Evolutionary conservation across 2,113 vertebrate species (phyloP).

Genomic region (Mesembrinibis cayennensis): DNA sequence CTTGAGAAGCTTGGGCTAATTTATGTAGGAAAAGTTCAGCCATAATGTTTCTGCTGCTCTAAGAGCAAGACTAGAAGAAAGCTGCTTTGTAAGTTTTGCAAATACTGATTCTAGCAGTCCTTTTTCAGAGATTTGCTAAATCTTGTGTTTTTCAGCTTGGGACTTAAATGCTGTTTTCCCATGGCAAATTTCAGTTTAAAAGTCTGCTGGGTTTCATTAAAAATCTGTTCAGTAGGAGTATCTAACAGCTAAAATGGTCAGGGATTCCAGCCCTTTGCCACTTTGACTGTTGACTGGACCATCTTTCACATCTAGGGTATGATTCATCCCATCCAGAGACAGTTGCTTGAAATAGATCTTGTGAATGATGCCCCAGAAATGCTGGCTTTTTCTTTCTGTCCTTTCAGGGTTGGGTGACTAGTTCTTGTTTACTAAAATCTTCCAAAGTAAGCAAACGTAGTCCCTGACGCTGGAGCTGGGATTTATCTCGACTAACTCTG

Average conservation of each 20-base stretch:
- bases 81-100: background rate
- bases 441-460: conserved; percentile 1
- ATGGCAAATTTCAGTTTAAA: background rate
- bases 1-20: background rate
- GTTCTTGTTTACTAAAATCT: background rate
- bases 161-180: background rate
- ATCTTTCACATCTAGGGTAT: background rate
- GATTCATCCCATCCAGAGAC: background rate
- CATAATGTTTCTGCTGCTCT: background rate
- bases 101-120: background rate
- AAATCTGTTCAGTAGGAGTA: background rate
- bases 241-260: background rate
- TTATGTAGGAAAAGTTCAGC: background rate
- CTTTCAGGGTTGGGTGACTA: background rate
- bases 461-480: background rate
- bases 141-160: background rate
- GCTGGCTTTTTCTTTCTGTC: background rate
- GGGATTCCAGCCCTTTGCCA: background rate
- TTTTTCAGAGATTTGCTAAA: background rate
- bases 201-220: background rate
- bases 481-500: background rate
- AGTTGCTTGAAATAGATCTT: background rate
- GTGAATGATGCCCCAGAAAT: background rate
- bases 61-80: background rate
- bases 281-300: background rate